Evolutionary conservation across 1,140 invertebrate species (phyloP), one percentile per base, ranked within the genome.

Genomic region (Cyphomyrmex costatus): DNA sequence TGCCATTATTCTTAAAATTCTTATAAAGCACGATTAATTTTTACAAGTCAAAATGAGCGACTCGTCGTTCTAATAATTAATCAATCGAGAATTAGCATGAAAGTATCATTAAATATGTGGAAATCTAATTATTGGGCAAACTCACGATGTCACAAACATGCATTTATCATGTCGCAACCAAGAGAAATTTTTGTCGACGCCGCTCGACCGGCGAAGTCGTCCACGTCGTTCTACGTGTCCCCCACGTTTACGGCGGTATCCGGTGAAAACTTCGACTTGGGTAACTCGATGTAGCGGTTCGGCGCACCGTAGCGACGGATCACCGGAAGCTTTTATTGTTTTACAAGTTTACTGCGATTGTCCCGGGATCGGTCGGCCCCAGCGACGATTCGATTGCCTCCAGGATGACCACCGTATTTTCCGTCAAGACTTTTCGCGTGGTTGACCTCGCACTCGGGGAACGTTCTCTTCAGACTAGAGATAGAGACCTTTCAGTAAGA

Each of bases 321-420:
- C 88, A 87, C 93, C 93, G 94, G 94, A 95, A 95, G 94, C 93
- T 94, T 94, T 95, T 94, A 95, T 95, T 94, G 94, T 95, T 94
- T 95, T 94, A 95, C 94, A 94, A 95, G 94, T 94, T 94, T 93
- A 92, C 91, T 85, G 87, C 88, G 91, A 83, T 74, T 71, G 80
- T 82, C 71, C 86, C 66, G 90, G 84, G 46, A 70, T 60, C 86
- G 58, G 21, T 27, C 56, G 86, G 87, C 61, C 80, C 80, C 65
- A 74, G 33, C 60, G 14, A 73, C 51, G 85, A 91, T 89, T 90
- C 86, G 85, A 90, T 90, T 88, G 87, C 71, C 60, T 65, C 65
- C 79, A 91, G 89, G 86, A 87, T 74, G 76, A 87, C 73, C 30
- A 77, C 58, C 77, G 68, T 77, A 71, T 80, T 86, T 85, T 86